Evolutionary conservation across 2,888 invertebrate species (phyloP).

Genomic region (Drosophila mimetica): DNA sequence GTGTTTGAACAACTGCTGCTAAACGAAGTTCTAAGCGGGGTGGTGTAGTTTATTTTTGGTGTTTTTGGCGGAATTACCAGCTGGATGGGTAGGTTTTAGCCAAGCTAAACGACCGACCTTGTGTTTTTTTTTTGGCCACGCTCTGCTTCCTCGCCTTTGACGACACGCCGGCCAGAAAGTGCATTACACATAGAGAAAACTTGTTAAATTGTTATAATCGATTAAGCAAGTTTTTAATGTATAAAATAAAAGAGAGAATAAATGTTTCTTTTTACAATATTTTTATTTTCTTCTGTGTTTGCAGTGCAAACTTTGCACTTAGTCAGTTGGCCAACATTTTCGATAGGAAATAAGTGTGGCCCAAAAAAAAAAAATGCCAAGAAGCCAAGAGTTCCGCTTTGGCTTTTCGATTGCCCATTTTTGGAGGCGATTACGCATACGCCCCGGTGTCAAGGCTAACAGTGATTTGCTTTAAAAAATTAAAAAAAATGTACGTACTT

Average conservation of each 20-base stretch:
- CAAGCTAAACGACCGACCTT: conserved; percentile 55
- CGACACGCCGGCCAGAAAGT: conserved; percentile 37
- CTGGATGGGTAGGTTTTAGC: conserved; percentile 15
- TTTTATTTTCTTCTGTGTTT: no score
- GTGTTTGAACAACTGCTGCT: conserved; percentile 71
- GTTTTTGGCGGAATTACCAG: background rate
- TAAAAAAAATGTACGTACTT: conserved; percentile 16
- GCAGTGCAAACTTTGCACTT: no score
- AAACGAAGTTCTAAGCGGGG: conserved; percentile 59
- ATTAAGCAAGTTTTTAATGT: no score
- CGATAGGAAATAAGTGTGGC: conserved; percentile 19
- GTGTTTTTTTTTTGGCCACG: conserved; percentile 54
- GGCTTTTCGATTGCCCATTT: conserved; percentile 4
- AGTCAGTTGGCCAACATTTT: conserved; percentile 25
- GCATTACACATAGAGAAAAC: conserved; percentile 11
- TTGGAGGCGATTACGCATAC: conserved; percentile 59
- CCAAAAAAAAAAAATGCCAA: background rate
- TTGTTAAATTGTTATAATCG: no score
- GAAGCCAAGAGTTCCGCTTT: conserved; percentile 26
- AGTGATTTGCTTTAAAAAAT: conserved; percentile 46
- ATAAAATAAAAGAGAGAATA: no score
- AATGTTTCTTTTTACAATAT: no score
- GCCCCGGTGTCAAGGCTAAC: conserved; percentile 62
- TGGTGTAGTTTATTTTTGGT: conserved; percentile 4
- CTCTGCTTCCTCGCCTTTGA: conserved; percentile 63